Conservation (phyloP, 2,113 vertebrate species). For the Phoenicopterus ruber region DNA sequence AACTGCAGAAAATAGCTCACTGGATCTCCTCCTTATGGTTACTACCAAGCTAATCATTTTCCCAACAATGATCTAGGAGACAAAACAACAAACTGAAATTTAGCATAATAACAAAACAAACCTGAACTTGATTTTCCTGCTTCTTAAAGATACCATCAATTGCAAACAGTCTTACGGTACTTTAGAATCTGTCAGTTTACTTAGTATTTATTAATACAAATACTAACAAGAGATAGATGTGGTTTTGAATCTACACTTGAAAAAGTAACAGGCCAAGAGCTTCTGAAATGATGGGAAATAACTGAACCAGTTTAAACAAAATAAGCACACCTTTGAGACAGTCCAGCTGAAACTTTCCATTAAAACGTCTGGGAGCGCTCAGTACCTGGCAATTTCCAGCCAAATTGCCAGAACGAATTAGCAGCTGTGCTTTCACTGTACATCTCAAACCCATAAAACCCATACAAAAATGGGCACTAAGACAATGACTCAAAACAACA, state of each 20-base stretch:
- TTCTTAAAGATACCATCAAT: not conserved
- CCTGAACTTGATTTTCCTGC: not conserved
- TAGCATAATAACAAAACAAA: not conserved
- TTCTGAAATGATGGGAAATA: not conserved
- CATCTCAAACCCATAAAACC: not conserved
- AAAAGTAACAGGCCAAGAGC: not conserved
- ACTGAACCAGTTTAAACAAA: constrained; percentile 7
- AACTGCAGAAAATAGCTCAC: not conserved
- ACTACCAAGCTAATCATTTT: not conserved
- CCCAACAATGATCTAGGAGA: not conserved
- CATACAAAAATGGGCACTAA: not conserved
- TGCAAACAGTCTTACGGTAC: not conserved
- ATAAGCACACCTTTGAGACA: not conserved
- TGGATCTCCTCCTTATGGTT: not conserved
- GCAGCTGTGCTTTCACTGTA: constrained; percentile 5
- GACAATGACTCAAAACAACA: not conserved
- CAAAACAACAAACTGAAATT: not conserved
- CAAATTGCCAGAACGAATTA: constrained; percentile 19
- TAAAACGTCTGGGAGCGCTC: not conserved
- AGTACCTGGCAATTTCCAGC: not conserved
- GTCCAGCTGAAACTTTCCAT: not conserved
- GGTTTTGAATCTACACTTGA: not conserved
- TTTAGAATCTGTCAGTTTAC: not conserved
- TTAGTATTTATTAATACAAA: not conserved
- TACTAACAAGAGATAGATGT: not conserved